phyloP scores from a whole-genome alignment of 2,113 vertebrate genomes.

The Nothoprocta pentlandii region DNA sequence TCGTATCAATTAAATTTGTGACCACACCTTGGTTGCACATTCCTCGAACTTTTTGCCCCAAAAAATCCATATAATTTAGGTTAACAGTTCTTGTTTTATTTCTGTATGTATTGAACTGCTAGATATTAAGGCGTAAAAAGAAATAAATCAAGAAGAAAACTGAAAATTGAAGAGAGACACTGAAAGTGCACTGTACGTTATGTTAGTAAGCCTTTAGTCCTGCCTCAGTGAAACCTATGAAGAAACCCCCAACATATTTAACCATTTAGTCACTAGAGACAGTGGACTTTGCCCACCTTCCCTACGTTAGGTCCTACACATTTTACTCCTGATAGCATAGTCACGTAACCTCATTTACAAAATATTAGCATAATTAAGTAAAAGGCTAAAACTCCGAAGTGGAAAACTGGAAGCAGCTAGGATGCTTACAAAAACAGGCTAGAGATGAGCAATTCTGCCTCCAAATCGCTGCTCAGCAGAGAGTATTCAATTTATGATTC shows the following conservation, averaged over 20 bases:
- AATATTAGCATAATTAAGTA: background rate
- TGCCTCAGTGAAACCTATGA: background rate
- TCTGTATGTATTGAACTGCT: background rate
- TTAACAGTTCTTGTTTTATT: background rate
- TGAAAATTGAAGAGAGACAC: background rate
- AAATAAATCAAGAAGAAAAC: background rate
- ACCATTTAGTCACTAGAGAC: background rate
- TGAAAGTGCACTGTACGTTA: background rate
- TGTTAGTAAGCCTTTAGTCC: background rate
- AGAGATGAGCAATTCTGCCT: background rate
- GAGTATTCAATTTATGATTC: background rate
- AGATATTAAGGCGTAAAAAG: background rate
- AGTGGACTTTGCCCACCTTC: background rate
- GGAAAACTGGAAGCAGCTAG: background rate
- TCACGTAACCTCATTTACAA: slow-evolving; percentile 27
- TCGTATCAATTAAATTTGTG: background rate
- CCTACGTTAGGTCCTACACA: background rate
- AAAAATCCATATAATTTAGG: background rate
- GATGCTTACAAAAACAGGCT: background rate
- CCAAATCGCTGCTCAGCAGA: background rate
- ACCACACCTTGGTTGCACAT: background rate
- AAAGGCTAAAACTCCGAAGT: background rate
- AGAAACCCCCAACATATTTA: background rate
- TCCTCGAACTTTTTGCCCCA: background rate
- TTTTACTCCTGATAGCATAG: background rate